These are phyloP conservation scores for Pygocentrus nattereri DNA, from an alignment of 2,797 vertebrate genomes.

Conservation along the genomic window DNA sequence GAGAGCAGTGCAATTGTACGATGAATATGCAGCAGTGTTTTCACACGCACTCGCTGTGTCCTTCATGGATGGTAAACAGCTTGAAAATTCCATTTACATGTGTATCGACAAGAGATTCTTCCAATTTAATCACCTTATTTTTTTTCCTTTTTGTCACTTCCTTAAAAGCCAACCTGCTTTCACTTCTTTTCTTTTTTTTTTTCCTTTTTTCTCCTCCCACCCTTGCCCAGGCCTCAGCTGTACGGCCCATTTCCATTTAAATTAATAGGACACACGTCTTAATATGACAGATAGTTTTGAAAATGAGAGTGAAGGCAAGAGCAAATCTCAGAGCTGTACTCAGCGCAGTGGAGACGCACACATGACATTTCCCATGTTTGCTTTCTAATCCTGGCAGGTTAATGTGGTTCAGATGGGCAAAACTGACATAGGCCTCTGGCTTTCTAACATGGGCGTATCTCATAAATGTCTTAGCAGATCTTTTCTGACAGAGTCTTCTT, in stretches of 20 bases:
- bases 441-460: conserved; percentile 25
- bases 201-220: background rate
- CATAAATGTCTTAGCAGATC: conserved; percentile 43
- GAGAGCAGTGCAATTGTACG: conserved; percentile 32
- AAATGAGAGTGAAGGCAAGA: conserved; percentile 49
- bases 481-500: conserved; percentile 6
- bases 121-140: conserved; percentile 59
- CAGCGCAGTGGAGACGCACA: conserved; percentile 36
- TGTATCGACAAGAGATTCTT: conserved; percentile 60
- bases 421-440: conserved; percentile 23
- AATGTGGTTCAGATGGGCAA: conserved; percentile 49
- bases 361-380: conserved; percentile 51
- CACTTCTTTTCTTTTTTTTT: background rate
- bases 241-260: conserved; percentile 59
- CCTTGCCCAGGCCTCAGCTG: conserved; percentile 3
- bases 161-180: conserved; percentile 48
- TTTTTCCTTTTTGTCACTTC: conserved; percentile 37
- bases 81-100: conserved; percentile 57
- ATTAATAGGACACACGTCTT: conserved; percentile 58
- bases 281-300: conserved; percentile 58
- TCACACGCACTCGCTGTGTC: conserved; percentile 33
- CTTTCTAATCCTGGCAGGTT: conserved; percentile 51
- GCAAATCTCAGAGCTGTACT: conserved; percentile 48
- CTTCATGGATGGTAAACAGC: conserved; percentile 60
- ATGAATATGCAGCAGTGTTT: conserved; percentile 51